Conservation (phyloP, 2,797 vertebrate genomes). For the Kryptolebias ocellatus region DNA sequence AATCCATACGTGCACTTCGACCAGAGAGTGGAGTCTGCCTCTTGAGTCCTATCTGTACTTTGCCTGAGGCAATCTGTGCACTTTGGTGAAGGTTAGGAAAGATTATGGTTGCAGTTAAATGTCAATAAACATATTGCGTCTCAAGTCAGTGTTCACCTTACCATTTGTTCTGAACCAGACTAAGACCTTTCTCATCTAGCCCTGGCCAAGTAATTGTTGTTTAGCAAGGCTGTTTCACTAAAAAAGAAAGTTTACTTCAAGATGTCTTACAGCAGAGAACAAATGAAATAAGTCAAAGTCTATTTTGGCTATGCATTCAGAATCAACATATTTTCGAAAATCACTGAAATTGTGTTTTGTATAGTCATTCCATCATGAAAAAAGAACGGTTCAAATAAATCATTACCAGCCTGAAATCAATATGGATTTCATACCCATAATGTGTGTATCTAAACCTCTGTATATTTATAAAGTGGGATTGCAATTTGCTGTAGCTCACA, state of each 20-base stretch:
- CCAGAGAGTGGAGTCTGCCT: neutral
- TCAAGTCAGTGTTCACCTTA: neutral
- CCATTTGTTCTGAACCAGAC: neutral
- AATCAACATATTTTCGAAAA: too few relatives aligned
- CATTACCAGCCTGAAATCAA: too few relatives aligned
- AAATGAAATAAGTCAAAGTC: neutral
- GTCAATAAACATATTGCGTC: conserved; percentile 14
- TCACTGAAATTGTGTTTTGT: too few relatives aligned
- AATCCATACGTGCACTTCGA: conserved; percentile 4
- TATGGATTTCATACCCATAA: too few relatives aligned
- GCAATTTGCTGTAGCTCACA: neutral
- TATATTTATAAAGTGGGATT: neutral
- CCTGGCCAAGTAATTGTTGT: neutral
- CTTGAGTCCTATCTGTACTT: conserved; percentile 7
- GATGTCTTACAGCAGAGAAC: neutral
- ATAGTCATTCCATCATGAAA: too few relatives aligned
- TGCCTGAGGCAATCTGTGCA: conserved; percentile 15
- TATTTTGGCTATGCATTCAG: too few relatives aligned
- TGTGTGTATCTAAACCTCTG: too few relatives aligned
- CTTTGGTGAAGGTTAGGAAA: conserved; percentile 14
- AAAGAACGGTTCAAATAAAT: too few relatives aligned
- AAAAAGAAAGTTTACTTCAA: neutral
- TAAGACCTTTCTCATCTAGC: neutral
- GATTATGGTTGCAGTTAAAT: conserved; percentile 11
- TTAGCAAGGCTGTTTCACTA: neutral